These are phyloP conservation scores for Panagrolaimus sp. DNA, from an alignment of 1,140 invertebrate species.

Conservation along the genomic window DNA sequence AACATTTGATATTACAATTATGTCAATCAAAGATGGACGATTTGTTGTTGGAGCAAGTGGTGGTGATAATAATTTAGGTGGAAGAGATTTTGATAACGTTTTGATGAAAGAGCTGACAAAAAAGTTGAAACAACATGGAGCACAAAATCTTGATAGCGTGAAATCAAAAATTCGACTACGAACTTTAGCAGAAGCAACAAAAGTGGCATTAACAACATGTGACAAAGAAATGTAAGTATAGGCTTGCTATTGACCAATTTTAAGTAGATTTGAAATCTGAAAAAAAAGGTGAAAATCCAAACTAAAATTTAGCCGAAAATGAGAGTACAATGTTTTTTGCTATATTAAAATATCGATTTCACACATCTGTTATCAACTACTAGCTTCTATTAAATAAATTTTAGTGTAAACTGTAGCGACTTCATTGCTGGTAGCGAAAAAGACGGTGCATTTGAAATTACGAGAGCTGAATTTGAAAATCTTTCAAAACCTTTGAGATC, in stretches of 20 bases:
- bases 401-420: conserved; percentile 76
- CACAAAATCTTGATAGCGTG: too few relatives aligned
- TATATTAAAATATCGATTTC: too few relatives aligned
- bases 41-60: conserved; percentile 80
- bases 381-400: too few relatives aligned
- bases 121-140: conserved; percentile 72
- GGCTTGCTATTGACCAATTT: too few relatives aligned
- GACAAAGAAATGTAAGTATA: conserved; percentile 71
- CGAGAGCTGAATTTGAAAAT: too few relatives aligned
- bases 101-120: conserved; percentile 74
- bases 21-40: conserved; percentile 88
- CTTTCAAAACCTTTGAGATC: too few relatives aligned
- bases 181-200: conserved; percentile 86
- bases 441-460: conserved; percentile 71
- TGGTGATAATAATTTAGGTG: conserved; percentile 65
- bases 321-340: too few relatives aligned
- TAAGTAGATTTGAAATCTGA: too few relatives aligned
- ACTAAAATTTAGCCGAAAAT: too few relatives aligned
- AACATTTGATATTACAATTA: conserved; percentile 88
- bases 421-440: conserved; percentile 81
- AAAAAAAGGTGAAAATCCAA: too few relatives aligned
- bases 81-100: conserved; percentile 90
- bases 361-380: too few relatives aligned
- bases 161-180: conserved; percentile 68
- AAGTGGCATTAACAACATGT: conserved; percentile 82